phyloP scores from a whole-genome alignment of 2,888 invertebrate genomes.

The Choristoneura rosaceana region DNA sequence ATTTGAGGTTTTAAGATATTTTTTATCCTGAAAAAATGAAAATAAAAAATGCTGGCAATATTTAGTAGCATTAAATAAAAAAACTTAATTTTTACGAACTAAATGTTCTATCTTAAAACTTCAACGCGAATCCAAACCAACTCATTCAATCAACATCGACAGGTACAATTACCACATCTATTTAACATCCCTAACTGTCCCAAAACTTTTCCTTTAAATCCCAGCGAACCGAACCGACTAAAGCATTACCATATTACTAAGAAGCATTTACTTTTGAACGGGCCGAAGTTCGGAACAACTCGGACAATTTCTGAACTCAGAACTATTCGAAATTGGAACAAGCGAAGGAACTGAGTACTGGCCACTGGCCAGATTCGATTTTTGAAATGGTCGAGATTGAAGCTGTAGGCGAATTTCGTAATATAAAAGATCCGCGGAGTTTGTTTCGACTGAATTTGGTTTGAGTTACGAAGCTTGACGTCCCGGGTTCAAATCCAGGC shows the following conservation, averaged over 20 bases:
- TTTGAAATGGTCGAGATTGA: conserved; percentile 37
- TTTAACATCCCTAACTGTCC: conserved; percentile 14
- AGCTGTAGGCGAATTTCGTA: conserved; percentile 30
- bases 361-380: conserved; percentile 44
- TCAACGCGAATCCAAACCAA: background rate
- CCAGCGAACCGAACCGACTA: conserved; percentile 24
- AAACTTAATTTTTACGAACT: too few species aligned
- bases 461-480: too few species aligned
- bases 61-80: too few species aligned
- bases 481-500: too few species aligned
- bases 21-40: too few species aligned
- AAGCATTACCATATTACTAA: conserved; percentile 42
- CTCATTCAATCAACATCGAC: background rate
- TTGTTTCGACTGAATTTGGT: background rate
- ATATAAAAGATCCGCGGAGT: conserved; percentile 12
- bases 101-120: background rate
- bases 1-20: too few species aligned
- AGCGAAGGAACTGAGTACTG: conserved; percentile 27
- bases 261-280: conserved; percentile 38
- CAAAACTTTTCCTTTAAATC: conserved; percentile 36
- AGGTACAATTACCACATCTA: conserved; percentile 5
- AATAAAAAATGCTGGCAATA: too few species aligned
- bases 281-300: conserved; percentile 31
- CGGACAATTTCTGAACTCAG: conserved; percentile 36
- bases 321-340: conserved; percentile 34